A percentile compares a stretch with the other conserved stretches of the same genome.
These are phyloP conservation scores for Spheniscus humboldti DNA, from an alignment of 2,797 vertebrate genomes.

Conservation along the genomic window DNA sequence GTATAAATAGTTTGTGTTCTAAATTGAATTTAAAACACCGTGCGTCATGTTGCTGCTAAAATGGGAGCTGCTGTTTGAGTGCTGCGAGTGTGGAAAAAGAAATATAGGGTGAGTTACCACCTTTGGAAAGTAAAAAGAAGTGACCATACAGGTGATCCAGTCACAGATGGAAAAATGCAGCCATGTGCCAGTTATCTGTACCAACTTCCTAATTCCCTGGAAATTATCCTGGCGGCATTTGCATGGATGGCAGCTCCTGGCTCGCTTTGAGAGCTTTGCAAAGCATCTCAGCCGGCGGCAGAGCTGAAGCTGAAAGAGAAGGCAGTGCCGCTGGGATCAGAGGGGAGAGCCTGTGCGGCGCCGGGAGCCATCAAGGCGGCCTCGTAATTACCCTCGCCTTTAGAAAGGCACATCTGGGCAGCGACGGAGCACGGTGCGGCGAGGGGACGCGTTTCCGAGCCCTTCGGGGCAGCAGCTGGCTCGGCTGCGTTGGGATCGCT, in stretches of 20 bases:
- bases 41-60: constrained; percentile 67
- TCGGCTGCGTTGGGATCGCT: background rate
- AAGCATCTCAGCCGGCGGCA: background rate
- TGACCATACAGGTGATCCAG: constrained; percentile 5
- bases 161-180: background rate
- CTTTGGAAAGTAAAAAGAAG: background rate
- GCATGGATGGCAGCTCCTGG: background rate
- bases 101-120: background rate
- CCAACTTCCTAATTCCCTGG: constrained; percentile 1
- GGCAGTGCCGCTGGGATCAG: background rate
- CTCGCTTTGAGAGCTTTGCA: background rate
- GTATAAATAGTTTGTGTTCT: constrained; percentile 66
- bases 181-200: background rate
- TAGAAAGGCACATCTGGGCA: background rate
- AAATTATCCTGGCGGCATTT: background rate
- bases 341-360: background rate
- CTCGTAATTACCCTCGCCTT: background rate
- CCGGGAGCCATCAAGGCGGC: background rate
- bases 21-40: constrained; percentile 66
- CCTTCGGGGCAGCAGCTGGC: background rate
- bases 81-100: background rate
- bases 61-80: background rate
- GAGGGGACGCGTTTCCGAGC: rapidly evolving
- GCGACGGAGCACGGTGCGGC: rapidly evolving
- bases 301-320: background rate